Conservation (phyloP, 53 echinoderm and acorn worm genomes). For the Echinarachnius parma region DNA sequence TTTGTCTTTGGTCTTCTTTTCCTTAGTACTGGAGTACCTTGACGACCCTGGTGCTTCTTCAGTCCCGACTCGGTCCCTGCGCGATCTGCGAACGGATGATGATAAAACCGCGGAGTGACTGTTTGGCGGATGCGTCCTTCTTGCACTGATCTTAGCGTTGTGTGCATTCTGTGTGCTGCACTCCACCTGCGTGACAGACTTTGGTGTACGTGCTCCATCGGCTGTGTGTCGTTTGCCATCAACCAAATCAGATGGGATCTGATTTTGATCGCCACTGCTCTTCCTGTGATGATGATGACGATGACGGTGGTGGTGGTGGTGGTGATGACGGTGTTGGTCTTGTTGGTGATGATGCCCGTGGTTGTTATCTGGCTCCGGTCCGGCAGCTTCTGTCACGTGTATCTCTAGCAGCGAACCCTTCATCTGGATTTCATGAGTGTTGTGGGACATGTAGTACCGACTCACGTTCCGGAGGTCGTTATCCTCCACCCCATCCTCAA, state of each 20-base stretch:
- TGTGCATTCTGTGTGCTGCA: slow-evolving; percentile 30
- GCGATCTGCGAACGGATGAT: neutral
- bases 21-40: neutral
- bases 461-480: too few species aligned
- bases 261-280: neutral
- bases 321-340: neutral
- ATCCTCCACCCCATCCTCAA: too few species aligned
- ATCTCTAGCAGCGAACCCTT: slow-evolving; percentile 5
- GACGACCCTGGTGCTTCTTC: neutral
- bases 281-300: neutral
- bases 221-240: neutral
- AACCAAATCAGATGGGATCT: neutral
- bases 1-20: slow-evolving; percentile 2
- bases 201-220: neutral
- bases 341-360: neutral
- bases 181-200: slow-evolving; percentile 6
- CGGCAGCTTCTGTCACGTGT: too few species aligned
- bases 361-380: slow-evolving; percentile 2
- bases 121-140: slow-evolving; percentile 13
- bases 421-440: slow-evolving; percentile 4
- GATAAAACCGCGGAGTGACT: slow-evolving; percentile 4
- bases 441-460: too few species aligned
- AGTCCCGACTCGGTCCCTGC: neutral
- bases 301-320: slow-evolving; percentile 3
- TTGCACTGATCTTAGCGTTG: slow-evolving; percentile 23